phyloP scores from a whole-genome alignment of 2,797 vertebrate genomes.

The Pangasius krempfi region DNA sequence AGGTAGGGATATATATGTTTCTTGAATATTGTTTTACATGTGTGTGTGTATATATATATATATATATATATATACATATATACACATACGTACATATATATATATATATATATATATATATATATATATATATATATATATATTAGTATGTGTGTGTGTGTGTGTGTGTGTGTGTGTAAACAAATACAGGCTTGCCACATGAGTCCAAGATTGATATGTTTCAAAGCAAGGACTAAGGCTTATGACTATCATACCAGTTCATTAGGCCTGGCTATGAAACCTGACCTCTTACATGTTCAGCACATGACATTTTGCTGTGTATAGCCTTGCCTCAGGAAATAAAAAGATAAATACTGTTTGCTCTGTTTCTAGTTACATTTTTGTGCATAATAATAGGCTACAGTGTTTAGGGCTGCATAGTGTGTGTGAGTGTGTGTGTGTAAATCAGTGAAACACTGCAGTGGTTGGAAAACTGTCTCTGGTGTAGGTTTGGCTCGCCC shows the following conservation, averaged over 20 bases:
- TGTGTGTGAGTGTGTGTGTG: not conserved
- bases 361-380: slow-evolving; percentile 28
- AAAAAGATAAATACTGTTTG: slow-evolving; percentile 30
- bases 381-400: slow-evolving; percentile 30
- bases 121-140: not conserved
- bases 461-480: slow-evolving; percentile 3
- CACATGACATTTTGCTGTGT: slow-evolving; percentile 15
- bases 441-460: slow-evolving; percentile 6
- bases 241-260: not conserved
- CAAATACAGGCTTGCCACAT: not conserved
- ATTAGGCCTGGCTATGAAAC: not conserved
- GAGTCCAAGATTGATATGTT: not conserved
- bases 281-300: not conserved
- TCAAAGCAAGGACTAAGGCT: not conserved
- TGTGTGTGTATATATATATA: too few relatives aligned
- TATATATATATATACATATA: too few relatives aligned
- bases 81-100: too few relatives aligned
- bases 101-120: too few relatives aligned
- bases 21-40: not conserved
- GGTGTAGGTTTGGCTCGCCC: not conserved
- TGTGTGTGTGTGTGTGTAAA: not conserved
- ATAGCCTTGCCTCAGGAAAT: not conserved
- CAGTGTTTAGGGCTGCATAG: slow-evolving; percentile 12
- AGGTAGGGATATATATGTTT: not conserved
- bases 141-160: too few relatives aligned